phyloP scores from a whole-genome alignment of 1,140 invertebrate species.

The Sminthurides bifidus region DNA sequence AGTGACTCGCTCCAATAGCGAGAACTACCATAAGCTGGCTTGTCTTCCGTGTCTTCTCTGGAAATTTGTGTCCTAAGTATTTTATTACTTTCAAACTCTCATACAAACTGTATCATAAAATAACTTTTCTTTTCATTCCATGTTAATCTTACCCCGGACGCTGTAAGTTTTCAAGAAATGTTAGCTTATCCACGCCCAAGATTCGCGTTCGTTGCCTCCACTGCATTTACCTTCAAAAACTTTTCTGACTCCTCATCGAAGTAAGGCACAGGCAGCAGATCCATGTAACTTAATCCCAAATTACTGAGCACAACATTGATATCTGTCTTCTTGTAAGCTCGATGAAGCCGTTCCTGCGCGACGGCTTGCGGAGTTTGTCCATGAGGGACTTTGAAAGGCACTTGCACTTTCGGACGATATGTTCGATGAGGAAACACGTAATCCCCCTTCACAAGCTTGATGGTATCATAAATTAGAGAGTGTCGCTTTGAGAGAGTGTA shows the following conservation, averaged over 20 bases:
- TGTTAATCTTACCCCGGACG: no score
- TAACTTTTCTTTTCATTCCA: no score
- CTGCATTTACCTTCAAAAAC: conserved; percentile 27
- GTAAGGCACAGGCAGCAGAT: conserved; percentile 17
- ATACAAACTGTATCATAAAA: neutral
- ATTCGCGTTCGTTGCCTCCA: conserved; percentile 17
- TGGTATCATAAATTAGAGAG: conserved; percentile 6
- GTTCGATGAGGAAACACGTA: conserved; percentile 22
- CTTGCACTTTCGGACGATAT: conserved; percentile 24
- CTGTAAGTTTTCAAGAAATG: neutral
- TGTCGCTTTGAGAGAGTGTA: neutral
- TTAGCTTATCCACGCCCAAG: conserved; percentile 17
- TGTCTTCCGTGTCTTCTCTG: neutral
- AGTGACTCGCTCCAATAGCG: no score
- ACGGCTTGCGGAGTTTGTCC: conserved; percentile 23
- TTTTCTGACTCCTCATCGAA: conserved; percentile 21
- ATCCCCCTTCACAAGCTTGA: conserved; percentile 19
- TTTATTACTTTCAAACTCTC: neutral
- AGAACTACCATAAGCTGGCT: neutral
- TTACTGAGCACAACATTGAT: conserved; percentile 11
- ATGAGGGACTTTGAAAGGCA: conserved; percentile 8
- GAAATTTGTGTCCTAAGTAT: neutral
- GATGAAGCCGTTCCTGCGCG: conserved; percentile 18
- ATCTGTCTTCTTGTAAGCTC: conserved; percentile 17
- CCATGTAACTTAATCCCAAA: conserved; percentile 12